phyloP scores from a whole-genome alignment of 2,113 vertebrate species.

The Calonectris borealis region DNA sequence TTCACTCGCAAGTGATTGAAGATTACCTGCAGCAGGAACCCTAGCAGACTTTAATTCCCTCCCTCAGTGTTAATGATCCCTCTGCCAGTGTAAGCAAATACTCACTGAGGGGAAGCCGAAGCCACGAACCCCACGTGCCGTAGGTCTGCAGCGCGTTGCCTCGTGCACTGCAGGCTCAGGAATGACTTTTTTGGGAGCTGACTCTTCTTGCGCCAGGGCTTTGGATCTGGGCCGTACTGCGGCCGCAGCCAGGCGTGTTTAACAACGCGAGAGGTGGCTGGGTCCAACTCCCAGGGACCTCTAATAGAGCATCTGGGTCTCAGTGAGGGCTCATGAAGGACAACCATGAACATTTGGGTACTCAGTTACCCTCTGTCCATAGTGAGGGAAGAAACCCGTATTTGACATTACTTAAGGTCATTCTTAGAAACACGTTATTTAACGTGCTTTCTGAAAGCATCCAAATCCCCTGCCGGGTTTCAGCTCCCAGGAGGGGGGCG shows the following conservation, averaged over 20 bases:
- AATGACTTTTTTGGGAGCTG: neutral
- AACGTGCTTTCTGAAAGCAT: neutral
- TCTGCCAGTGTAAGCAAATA: neutral
- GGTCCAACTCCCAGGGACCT: neutral
- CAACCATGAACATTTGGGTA: neutral
- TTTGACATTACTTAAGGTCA: neutral
- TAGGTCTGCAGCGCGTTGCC: neutral
- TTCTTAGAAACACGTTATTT: neutral
- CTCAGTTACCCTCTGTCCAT: neutral
- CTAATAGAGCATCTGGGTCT: rapidly evolving
- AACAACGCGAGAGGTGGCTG: rapidly evolving
- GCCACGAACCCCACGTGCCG: rapidly evolving
- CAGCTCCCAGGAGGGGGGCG: neutral
- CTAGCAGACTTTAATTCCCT: neutral
- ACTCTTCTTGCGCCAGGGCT: neutral
- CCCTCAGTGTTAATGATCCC: rapidly evolving
- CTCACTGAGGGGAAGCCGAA: neutral
- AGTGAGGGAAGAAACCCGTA: neutral
- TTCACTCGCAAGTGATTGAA: neutral
- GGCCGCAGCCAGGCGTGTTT: rapidly evolving
- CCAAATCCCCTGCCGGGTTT: neutral
- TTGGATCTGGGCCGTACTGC: rapidly evolving
- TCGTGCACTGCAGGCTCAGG: rapidly evolving
- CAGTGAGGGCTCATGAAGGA: neutral
- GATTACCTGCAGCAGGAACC: neutral